Percentiles rank a stretch among this genome's conserved stretches.
phyloP scores from a whole-genome alignment of 2,797 vertebrate genomes.

The Champsocephalus gunnari region DNA sequence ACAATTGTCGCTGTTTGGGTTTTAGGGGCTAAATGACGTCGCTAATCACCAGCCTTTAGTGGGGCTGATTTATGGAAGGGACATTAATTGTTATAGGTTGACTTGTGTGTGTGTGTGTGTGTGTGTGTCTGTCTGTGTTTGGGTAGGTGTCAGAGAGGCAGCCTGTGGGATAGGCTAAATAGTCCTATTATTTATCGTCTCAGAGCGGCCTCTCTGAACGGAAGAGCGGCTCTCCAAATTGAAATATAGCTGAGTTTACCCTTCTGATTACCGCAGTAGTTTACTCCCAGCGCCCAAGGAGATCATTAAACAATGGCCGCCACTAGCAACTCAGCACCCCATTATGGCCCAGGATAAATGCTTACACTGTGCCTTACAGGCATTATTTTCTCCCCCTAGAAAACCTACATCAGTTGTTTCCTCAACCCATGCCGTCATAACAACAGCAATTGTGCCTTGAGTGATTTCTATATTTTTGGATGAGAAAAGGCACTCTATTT shows the following conservation, averaged over 20 bases:
- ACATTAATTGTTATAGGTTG: constrained; percentile 96
- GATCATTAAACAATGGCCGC: constrained; percentile 96
- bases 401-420: constrained; percentile 43
- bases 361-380: constrained; percentile 82
- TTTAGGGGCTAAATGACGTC: constrained; percentile 93
- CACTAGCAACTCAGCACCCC: constrained; percentile 89
- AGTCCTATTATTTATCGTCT: constrained; percentile 99
- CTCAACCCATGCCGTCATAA: constrained; percentile 46
- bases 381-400: constrained; percentile 39
- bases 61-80: constrained; percentile 95
- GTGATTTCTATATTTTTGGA: constrained; percentile 58
- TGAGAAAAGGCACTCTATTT: constrained; percentile 59
- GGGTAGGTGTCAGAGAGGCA: constrained; percentile 84
- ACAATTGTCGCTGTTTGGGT: constrained; percentile 94
- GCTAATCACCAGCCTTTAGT: constrained; percentile 94
- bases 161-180: constrained; percentile 95
- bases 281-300: constrained; percentile 94
- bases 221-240: constrained; percentile 99
- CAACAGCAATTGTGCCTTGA: constrained; percentile 56
- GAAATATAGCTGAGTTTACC: constrained; percentile 99
- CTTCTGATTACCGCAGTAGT: constrained; percentile 99
- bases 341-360: constrained; percentile 98
- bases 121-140: constrained; percentile 93
- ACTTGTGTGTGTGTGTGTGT: constrained; percentile 90
- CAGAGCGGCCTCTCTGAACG: constrained; percentile 98